Conservation (phyloP, 1,140 invertebrate species). For the Drosophila ercepeae region DNA sequence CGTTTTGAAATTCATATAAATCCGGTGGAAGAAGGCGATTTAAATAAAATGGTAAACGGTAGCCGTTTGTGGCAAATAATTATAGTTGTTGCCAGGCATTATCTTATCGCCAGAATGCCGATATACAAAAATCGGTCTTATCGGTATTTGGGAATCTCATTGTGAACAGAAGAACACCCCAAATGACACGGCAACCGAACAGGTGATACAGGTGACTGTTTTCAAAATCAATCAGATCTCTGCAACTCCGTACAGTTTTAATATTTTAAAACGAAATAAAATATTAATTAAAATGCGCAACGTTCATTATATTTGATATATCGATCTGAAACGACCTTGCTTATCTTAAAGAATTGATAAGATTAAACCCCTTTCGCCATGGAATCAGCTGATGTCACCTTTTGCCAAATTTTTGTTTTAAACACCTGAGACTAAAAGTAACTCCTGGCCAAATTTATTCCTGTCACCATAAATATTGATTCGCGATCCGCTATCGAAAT, state of each 20-base stretch:
- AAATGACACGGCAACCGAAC: conserved; percentile 50
- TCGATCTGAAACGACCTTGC: conserved; percentile 35
- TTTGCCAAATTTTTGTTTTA: neutral
- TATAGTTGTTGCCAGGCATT: conserved; percentile 32
- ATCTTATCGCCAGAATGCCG: conserved; percentile 69
- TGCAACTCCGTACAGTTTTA: neutral
- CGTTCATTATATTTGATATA: neutral
- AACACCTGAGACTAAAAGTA: conserved; percentile 8
- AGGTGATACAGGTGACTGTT: conserved; percentile 56
- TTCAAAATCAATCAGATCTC: conserved; percentile 26
- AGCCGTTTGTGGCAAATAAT: conserved; percentile 41
- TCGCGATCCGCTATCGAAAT: neutral
- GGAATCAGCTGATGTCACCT: conserved; percentile 4
- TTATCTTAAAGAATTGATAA: conserved; percentile 27
- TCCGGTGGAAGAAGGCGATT: conserved; percentile 14
- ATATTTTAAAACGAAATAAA: neutral
- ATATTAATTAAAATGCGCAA: neutral
- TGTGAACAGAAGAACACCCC: conserved; percentile 15
- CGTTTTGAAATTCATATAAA: conserved; percentile 5
- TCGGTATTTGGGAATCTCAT: conserved; percentile 45
- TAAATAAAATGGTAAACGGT: conserved; percentile 52
- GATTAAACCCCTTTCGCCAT: conserved; percentile 8
- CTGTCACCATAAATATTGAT: conserved; percentile 28
- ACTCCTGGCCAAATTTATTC: neutral
- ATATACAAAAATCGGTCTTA: conserved; percentile 58